Base-by-base conservation (phyloP, 2,888 invertebrate species). In the Eudemis profundana region DNA sequence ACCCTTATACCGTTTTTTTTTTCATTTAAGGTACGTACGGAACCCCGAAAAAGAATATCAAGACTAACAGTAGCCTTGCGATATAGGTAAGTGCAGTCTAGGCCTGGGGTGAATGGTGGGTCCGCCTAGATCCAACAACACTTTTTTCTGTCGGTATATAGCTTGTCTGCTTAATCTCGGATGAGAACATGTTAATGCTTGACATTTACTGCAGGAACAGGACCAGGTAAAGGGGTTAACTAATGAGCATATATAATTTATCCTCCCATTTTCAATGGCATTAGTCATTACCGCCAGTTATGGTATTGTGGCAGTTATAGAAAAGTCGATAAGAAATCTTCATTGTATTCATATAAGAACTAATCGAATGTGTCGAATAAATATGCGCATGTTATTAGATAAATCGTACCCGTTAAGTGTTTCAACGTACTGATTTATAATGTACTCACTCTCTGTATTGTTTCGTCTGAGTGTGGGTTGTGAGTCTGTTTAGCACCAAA, bases 271-370 rank as follows among this genome's bases (percentile, higher is more conserved):
- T 59, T 49, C 49, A 49, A 38, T 49, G 23, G 38, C 17, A 40
- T 61, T 50, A 50, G 38, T 61, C 60, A 50, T 38, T 19, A 10
- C 38, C 12, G 50, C 66, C 74, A 65, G 78, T 71, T 78, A 70
- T 69, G 71, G 64, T 78, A 77, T 78, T 69, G 66, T 70, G 72
- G 72, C 68, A 46, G 51, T 69, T 62, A 65, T 70, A 76, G 68
- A 74, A 69, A 74, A 68, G 67, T 68, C 59, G 78, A 82, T 83
- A 83, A 79, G 73, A 69, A 72, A 81, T 82, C 78, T 78, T 78
- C 74, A 86, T 87, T 87, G 85, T 87, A 86, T 87, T 84, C 83
- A 83, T 83, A 84, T 83, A 76, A 82, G 78, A 75, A 74, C 72
- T 78, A 79, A 85, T 82, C 77, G 79, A 80, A 74, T 77, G 72